Base-by-base conservation (phyloP, 92 coral and sea anemone species). In the Parazoanthus darwini region DNA sequence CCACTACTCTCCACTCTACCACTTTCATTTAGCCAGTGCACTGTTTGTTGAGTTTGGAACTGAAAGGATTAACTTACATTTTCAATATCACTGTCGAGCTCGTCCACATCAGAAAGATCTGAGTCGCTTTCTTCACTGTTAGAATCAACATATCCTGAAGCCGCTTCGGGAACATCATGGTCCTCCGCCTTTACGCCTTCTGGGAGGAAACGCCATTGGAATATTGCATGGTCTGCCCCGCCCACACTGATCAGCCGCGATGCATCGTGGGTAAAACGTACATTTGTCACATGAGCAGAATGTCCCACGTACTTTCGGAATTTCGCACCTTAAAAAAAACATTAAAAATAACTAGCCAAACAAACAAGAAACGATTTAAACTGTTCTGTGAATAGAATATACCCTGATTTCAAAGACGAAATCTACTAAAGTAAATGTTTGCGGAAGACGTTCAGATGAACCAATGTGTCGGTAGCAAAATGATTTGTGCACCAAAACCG, bases 201-300 rank as follows among this genome's bases (percentile, higher is more conserved):
- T 59, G 99, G 98, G 20, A 95, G 89, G 88, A 94, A 97, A 75
- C 99, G 98, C 99, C 99, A 97, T 90, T 97, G 98, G 86, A 97
- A 97, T 75, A 97, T 93, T 74, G 99, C 96, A 70, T 97, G 99
- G 88, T 97, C 99, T 25, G 96, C 99, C 25, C 99, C 99, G 85
- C 99, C 99, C 59, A 96, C 96, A 79, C 97, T 97, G 70, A 97
- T 93, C 78, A 97, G 94, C 77, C 95, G 93, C 73, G 93, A 88
- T 85, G 86, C 89, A 91, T 97, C 99, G 63, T 95, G 94, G 38
- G 95, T 93, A 92, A 97, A 97, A 9, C 99, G 94, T 10, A 97
- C 99, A 85, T 97, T 97, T 74, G 99, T 97, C 76, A 97, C 99
- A 82, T 97, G 99, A 13, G 99, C 99, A 8, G 99, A 96, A 88